Evolutionary conservation across 2,113 vertebrate species (phyloP).

Genomic region (zebrafish (Danio rerio)): DNA sequence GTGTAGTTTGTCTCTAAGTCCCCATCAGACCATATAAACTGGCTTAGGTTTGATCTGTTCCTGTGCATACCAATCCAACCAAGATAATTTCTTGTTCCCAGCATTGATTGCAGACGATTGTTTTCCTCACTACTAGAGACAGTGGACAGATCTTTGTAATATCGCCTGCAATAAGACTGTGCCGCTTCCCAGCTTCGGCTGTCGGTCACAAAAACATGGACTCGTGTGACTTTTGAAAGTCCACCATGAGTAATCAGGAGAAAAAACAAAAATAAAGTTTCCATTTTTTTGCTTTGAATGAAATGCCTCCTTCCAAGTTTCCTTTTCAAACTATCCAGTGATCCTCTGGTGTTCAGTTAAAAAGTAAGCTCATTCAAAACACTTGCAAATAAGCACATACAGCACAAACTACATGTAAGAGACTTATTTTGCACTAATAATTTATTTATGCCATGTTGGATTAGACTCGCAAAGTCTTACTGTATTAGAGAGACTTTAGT

Average conservation of each 20-base stretch:
- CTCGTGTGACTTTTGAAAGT: background rate
- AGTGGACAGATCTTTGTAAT: slow-evolving; percentile 32
- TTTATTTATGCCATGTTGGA: too few species aligned
- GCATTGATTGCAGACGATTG: background rate
- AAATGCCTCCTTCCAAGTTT: background rate
- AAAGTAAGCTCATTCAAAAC: slow-evolving; percentile 34
- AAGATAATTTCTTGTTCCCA: rapidly evolving
- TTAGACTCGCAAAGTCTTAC: too few species aligned
- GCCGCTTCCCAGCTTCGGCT: background rate
- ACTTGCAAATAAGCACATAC: slow-evolving; percentile 22
- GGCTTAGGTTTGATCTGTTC: rapidly evolving
- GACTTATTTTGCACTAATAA: too few species aligned
- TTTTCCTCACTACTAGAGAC: background rate
- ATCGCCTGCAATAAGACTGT: slow-evolving; percentile 12
- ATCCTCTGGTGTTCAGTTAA: background rate
- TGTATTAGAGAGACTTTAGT: too few species aligned
- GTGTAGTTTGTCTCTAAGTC: background rate
- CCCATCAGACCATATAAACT: slow-evolving; percentile 49
- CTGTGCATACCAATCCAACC: slow-evolving; percentile 49
- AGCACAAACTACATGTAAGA: background rate
- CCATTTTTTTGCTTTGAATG: slow-evolving; percentile 6
- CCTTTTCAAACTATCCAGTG: background rate
- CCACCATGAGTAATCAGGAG: background rate
- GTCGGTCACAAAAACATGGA: background rate
- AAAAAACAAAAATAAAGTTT: background rate